These are phyloP conservation scores for Troides oblongomaculatus DNA, from an alignment of 2,888 invertebrate genomes.

Conservation along the genomic window DNA sequence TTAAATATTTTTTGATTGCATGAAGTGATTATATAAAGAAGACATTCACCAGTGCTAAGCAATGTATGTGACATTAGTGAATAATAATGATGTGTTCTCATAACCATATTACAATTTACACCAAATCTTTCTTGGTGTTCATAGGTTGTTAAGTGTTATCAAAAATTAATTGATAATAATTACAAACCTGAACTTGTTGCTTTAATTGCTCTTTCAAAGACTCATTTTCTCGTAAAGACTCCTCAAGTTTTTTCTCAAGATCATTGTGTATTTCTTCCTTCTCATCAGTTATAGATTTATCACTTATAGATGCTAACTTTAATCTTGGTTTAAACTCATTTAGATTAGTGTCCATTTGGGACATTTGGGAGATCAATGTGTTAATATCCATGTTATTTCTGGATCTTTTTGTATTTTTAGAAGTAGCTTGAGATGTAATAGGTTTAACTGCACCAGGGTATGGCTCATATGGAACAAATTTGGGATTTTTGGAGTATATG, in stretches of 20 bases:
- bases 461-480: constrained; percentile 93
- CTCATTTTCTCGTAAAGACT: constrained; percentile 84
- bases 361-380: constrained; percentile 85
- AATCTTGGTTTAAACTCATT: constrained; percentile 79
- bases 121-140: too few species aligned
- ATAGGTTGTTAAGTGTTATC: too few species aligned
- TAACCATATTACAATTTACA: too few species aligned
- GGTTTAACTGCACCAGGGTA: constrained; percentile 92
- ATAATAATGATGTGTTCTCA: too few species aligned
- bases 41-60: too few species aligned
- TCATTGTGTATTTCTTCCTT: constrained; percentile 67
- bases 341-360: constrained; percentile 83
- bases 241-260: constrained; percentile 81
- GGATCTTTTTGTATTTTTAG: constrained; percentile 63
- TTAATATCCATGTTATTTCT: constrained; percentile 83
- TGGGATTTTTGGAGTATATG: constrained; percentile 84
- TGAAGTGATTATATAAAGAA: too few species aligned
- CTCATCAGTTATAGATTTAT: constrained; percentile 51
- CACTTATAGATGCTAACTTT: constrained; percentile 58
- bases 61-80: too few species aligned
- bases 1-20: too few species aligned
- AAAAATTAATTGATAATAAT: too few species aligned
- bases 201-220: constrained; percentile 89
- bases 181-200: constrained; percentile 86
- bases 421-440: constrained; percentile 80